phyloP scores from a whole-genome alignment of 2,797 vertebrate species.

The Avahi laniger region DNA sequence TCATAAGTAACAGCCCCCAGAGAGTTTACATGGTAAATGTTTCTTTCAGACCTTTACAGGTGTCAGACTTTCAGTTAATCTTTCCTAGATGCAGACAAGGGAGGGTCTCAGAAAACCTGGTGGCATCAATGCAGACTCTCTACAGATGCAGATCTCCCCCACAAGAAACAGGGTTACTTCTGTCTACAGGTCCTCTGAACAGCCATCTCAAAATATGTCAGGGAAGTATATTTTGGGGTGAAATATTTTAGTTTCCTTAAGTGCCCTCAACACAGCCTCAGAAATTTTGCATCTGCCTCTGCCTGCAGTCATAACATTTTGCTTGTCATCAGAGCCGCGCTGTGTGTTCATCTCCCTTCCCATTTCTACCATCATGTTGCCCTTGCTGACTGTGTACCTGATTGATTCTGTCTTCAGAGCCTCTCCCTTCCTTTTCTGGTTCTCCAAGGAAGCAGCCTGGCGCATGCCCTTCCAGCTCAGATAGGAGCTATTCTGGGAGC shows the following conservation, averaged over 20 bases:
- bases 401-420: not conserved
- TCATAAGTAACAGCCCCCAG: not conserved
- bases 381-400: not conserved
- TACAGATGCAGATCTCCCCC: not conserved
- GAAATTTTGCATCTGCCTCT: not conserved
- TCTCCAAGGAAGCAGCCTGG: not conserved
- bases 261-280: not conserved
- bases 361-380: not conserved
- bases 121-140: not conserved
- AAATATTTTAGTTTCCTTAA: not conserved
- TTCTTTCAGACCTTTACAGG: not conserved
- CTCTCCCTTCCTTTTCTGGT: not conserved
- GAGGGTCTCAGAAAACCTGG: not conserved
- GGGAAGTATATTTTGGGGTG: not conserved
- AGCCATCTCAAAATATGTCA: not conserved
- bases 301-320: not conserved
- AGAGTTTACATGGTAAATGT: not conserved
- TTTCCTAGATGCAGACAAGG: not conserved
- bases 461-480: not conserved
- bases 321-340: not conserved
- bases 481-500: conserved; percentile 33
- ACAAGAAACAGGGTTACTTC: not conserved
- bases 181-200: not conserved
- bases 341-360: not conserved
- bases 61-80: not conserved